Evolutionary conservation across 2,797 vertebrate species (phyloP).

Genomic region (Picus viridis): DNA sequence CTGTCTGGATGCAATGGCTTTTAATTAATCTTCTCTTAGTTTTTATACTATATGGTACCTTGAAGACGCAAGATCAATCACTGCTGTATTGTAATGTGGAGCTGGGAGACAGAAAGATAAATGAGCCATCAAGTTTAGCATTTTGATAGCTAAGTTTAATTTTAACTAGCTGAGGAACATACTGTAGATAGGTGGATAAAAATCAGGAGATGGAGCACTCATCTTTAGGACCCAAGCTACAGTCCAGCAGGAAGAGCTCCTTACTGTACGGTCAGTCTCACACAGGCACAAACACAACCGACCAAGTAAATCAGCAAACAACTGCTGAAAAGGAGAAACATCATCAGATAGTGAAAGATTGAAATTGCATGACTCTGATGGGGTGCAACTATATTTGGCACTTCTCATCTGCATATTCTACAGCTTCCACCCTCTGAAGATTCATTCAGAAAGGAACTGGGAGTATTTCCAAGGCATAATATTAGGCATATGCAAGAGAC

Average conservation of each 20-base stretch:
- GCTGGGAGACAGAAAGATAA: conserved; percentile 86
- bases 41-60: conserved; percentile 87
- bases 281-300: background rate
- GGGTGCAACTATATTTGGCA: background rate
- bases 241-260: conserved; percentile 41
- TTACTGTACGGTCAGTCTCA: conserved; percentile 1
- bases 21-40: conserved; percentile 88
- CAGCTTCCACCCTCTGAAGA: background rate
- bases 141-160: conserved; percentile 87
- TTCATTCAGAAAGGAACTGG: background rate
- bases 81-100: conserved; percentile 80
- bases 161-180: conserved; percentile 83
- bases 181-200: conserved; percentile 80
- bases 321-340: background rate
- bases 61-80: conserved; percentile 87
- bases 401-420: background rate
- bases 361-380: background rate
- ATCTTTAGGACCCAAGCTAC: conserved; percentile 31
- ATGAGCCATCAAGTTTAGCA: conserved; percentile 85
- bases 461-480: background rate
- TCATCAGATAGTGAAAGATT: background rate
- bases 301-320: background rate
- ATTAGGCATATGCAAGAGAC: background rate
- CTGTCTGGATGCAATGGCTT: conserved; percentile 82
- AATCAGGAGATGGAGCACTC: conserved; percentile 64